Conservation (phyloP, 2,888 invertebrate genomes). For the Ophonus ardosiacus region DNA sequence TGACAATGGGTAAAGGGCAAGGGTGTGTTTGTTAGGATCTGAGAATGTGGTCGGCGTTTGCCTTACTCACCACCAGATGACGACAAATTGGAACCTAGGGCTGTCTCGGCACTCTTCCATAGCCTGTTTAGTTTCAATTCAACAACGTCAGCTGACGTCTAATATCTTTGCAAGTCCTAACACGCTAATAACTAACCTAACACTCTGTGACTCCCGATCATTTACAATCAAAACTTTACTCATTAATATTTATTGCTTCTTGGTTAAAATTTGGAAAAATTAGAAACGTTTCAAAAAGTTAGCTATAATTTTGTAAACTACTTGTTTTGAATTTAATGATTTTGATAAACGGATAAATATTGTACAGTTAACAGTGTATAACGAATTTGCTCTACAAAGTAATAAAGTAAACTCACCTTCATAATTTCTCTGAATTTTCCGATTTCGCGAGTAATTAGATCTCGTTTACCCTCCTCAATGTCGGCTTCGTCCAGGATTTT, state of each 20-base stretch:
- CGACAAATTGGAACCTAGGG: conserved; percentile 75
- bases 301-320: background rate
- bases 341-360: conserved; percentile 9
- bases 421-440: conserved; percentile 98
- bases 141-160: conserved; percentile 63
- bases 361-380: conserved; percentile 46
- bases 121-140: conserved; percentile 76
- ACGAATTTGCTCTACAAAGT: conserved; percentile 1
- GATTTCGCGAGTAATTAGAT: conserved; percentile 97
- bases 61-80: conserved; percentile 75
- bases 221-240: conserved; percentile 31
- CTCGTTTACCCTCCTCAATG: conserved; percentile 97
- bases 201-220: conserved; percentile 28
- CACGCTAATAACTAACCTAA: conserved; percentile 57
- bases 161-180: conserved; percentile 58
- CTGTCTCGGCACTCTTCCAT: conserved; percentile 75
- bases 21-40: conserved; percentile 62
- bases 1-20: conserved; percentile 32
- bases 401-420: conserved; percentile 84
- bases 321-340: conserved; percentile 18
- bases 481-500: conserved; percentile 89
- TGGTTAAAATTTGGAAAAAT: conserved; percentile 31
- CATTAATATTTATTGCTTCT: background rate
- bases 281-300: conserved; percentile 2
- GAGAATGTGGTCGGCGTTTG: conserved; percentile 62